Conservation (phyloP, 2,797 vertebrate species). For the Chanos chanos region DNA sequence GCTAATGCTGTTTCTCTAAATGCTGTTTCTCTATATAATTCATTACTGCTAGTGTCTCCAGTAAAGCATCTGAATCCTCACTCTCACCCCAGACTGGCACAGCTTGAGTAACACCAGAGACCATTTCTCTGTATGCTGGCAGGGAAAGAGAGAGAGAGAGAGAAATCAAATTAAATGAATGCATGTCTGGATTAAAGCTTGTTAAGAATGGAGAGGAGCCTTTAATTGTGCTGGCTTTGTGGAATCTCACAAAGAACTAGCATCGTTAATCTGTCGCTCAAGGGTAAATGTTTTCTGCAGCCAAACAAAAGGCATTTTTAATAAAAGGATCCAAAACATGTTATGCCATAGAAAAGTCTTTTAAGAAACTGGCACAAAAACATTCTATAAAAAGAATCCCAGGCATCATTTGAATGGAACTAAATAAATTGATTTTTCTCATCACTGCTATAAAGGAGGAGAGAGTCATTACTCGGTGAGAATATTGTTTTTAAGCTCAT, state of each 20-base stretch:
- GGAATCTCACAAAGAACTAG: slow-evolving; percentile 64
- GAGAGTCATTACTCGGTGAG: slow-evolving; percentile 6
- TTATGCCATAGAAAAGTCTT: slow-evolving; percentile 33
- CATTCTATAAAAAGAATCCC: slow-evolving; percentile 30
- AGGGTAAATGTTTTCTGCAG: slow-evolving; percentile 68
- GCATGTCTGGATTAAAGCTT: slow-evolving; percentile 76
- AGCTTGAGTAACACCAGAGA: slow-evolving; percentile 49
- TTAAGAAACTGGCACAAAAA: slow-evolving; percentile 41
- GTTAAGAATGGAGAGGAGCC: slow-evolving; percentile 66
- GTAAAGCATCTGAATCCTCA: slow-evolving; percentile 47
- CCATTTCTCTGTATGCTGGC: slow-evolving; percentile 56
- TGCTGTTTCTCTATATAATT: too few relatives aligned
- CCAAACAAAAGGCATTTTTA: slow-evolving; percentile 43
- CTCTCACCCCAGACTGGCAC: slow-evolving; percentile 49
- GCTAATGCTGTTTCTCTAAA: too few relatives aligned
- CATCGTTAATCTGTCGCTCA: slow-evolving; percentile 70
- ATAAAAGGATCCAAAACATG: slow-evolving; percentile 30
- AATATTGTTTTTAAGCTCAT: slow-evolving; percentile 28
- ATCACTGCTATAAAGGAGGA: slow-evolving; percentile 25
- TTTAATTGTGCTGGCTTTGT: slow-evolving; percentile 72
- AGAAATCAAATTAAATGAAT: slow-evolving; percentile 71
- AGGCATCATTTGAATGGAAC: slow-evolving; percentile 11
- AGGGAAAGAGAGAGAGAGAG: slow-evolving; percentile 52
- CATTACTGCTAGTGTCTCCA: slow-evolving; percentile 32
- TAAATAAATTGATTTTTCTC: slow-evolving; percentile 25